Conservation (phyloP, 2,888 invertebrate species). For the Andrena bicolor region DNA sequence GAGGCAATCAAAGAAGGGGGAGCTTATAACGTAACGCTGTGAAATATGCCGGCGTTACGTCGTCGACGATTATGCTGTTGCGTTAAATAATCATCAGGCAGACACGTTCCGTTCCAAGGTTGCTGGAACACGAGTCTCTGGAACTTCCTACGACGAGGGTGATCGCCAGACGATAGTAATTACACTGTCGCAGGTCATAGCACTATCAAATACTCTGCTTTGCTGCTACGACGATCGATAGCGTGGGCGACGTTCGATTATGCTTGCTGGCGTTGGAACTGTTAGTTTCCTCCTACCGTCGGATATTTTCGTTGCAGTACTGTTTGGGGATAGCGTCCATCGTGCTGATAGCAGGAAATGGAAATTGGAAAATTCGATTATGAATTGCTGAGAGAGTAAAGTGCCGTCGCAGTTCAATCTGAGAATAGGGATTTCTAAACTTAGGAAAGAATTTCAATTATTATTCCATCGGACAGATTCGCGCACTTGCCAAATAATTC, state of each 20-base stretch:
- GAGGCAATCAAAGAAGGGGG: slow-evolving; percentile 17
- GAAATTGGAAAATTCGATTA: no score
- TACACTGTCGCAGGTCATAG: slow-evolving; percentile 34
- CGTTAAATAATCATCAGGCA: slow-evolving; percentile 68
- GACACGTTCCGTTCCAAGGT: slow-evolving; percentile 60
- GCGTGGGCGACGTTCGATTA: not conserved
- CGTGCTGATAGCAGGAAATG: no score
- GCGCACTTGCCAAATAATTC: no score
- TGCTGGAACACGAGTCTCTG: slow-evolving; percentile 34
- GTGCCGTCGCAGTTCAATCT: no score
- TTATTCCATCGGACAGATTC: no score
- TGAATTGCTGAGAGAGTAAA: no score
- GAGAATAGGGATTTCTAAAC: no score
- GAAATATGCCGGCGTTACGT: slow-evolving; percentile 71
- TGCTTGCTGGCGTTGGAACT: not conserved
- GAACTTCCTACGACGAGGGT: slow-evolving; percentile 42
- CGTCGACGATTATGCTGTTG: slow-evolving; percentile 66
- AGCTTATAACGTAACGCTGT: slow-evolving; percentile 58
- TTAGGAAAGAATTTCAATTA: no score
- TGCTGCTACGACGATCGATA: slow-evolving; percentile 16
- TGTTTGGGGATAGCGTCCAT: no score
- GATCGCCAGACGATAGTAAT: slow-evolving; percentile 34
- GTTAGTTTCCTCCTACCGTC: no score
- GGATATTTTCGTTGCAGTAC: no score
- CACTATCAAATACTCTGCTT: slow-evolving; percentile 7